Percentiles rank a stretch among this genome's conserved stretches.
These are phyloP conservation scores for Crenuchus spilurus DNA, from an alignment of 2,797 vertebrate genomes.

Conservation along the genomic window DNA sequence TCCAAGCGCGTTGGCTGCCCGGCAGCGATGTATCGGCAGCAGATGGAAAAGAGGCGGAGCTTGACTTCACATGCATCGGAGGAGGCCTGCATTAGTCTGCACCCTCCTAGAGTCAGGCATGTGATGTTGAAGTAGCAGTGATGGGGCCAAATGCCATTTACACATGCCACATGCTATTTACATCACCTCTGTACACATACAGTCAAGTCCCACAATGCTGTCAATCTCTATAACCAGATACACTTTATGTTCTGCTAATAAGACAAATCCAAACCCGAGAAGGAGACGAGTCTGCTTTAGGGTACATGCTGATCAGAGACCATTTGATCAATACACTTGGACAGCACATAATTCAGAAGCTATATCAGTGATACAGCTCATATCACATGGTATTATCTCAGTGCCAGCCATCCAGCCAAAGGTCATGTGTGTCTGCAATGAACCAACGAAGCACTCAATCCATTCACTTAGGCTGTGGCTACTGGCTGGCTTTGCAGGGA, in stretches of 20 bases:
- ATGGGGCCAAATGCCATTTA: too few species aligned
- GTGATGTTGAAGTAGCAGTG: too few species aligned
- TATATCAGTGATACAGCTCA: slow-evolving; percentile 26
- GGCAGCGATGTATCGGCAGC: too few species aligned
- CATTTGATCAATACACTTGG: slow-evolving; percentile 59
- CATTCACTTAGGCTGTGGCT: slow-evolving; percentile 12
- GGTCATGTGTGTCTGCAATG: slow-evolving; percentile 65
- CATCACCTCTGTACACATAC: neutral
- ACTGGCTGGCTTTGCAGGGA: slow-evolving; percentile 21
- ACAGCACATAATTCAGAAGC: slow-evolving; percentile 50
- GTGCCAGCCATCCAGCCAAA: slow-evolving; percentile 67
- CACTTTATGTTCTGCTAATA: neutral
- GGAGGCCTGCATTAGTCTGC: too few species aligned
- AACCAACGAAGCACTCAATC: slow-evolving; percentile 60
- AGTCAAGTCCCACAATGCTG: slow-evolving; percentile 5
- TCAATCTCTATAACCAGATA: slow-evolving; percentile 2
- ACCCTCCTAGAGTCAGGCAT: too few species aligned
- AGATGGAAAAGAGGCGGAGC: too few species aligned
- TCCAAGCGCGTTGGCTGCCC: too few species aligned
- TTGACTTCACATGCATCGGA: too few species aligned
- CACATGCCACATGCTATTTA: slow-evolving; percentile 27
- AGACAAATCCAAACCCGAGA: slow-evolving; percentile 12
- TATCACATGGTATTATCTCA: slow-evolving; percentile 60
- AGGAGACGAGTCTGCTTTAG: slow-evolving; percentile 31
- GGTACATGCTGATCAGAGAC: slow-evolving; percentile 48